Percentiles rank a stretch among this genome's conserved stretches.
Evolutionary conservation across 1,140 invertebrate genomes (phyloP).

Genomic region (Sarcophaga peregrina): DNA sequence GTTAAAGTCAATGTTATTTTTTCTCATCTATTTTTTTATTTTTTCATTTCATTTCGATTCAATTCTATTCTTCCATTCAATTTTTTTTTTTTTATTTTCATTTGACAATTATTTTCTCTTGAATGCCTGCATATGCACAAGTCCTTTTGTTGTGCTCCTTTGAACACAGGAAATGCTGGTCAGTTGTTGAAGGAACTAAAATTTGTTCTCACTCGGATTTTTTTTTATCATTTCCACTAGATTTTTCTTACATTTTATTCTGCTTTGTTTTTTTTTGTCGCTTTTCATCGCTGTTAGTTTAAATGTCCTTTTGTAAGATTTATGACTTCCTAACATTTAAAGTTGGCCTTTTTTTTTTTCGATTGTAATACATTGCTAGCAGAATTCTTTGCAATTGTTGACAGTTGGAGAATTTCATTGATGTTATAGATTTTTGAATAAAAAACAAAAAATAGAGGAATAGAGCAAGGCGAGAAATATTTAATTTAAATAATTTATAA

Average conservation of each 20-base stretch:
- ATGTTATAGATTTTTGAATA: conserved; percentile 18
- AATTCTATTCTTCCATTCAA: too few relatives aligned
- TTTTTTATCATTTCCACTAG: conserved; percentile 52
- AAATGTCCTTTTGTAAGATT: conserved; percentile 32
- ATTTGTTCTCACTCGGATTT: conserved; percentile 40
- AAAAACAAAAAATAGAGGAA: neutral
- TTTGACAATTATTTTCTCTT: conserved; percentile 48
- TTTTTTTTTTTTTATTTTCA: conserved; percentile 33
- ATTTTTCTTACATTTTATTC: conserved; percentile 48
- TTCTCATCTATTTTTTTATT: neutral
- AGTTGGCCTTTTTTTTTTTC: neutral
- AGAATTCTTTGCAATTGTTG: too few relatives aligned
- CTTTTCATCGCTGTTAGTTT: neutral
- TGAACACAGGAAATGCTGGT: conserved; percentile 49
- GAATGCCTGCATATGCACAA: conserved; percentile 59
- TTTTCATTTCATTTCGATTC: too few relatives aligned
- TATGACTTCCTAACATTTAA: conserved; percentile 26
- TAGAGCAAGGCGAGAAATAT: neutral
- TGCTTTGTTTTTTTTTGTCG: conserved; percentile 31
- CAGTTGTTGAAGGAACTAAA: conserved; percentile 36
- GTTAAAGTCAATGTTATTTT: conserved; percentile 29
- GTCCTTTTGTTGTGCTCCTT: conserved; percentile 40
- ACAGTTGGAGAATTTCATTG: conserved; percentile 30
- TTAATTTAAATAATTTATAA: conserved; percentile 31
- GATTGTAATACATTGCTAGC: neutral